phyloP scores from a whole-genome alignment of 1,140 invertebrate species.

The Drosophila miranda region DNA sequence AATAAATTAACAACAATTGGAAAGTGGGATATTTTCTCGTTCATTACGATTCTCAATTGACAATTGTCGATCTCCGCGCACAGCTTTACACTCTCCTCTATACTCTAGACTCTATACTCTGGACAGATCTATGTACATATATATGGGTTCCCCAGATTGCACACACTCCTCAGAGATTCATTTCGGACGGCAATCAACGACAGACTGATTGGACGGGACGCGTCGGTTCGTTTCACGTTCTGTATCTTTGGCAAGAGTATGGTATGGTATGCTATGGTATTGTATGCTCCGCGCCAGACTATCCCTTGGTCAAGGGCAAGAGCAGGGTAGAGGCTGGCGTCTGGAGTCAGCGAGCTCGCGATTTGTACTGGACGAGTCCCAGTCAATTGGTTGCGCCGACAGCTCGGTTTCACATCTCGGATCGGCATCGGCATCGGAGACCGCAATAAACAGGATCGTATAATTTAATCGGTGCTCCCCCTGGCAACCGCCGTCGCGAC shows the following conservation, averaged over 20 bases:
- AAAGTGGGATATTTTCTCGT: constrained; percentile 56
- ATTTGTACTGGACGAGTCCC: constrained; percentile 39
- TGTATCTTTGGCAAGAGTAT: background rate
- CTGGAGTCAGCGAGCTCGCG: constrained; percentile 34
- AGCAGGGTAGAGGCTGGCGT: constrained; percentile 6
- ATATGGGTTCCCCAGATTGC: background rate
- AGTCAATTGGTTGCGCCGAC: constrained; percentile 14
- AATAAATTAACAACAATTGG: constrained; percentile 72
- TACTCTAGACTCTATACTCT: no score
- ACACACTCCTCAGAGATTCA: background rate
- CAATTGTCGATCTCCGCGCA: constrained; percentile 15
- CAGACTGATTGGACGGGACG: constrained; percentile 5
- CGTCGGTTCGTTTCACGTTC: constrained; percentile 5
- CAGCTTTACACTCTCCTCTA: background rate
- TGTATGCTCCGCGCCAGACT: no score
- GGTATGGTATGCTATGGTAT: background rate
- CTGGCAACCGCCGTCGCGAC: constrained; percentile 25
- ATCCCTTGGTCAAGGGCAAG: constrained; percentile 5
- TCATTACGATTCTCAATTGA: constrained; percentile 22
- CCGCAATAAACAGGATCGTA: constrained; percentile 41
- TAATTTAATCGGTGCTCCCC: constrained; percentile 41
- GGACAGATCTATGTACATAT: no score
- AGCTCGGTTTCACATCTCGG: constrained; percentile 43
- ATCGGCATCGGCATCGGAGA: constrained; percentile 3
- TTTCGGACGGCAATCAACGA: background rate